A percentile compares a stretch with the other conserved stretches of the same genome.
These are phyloP conservation scores for Nasonia vitripennis DNA, from an alignment of 1,140 invertebrate species.

Conservation along the genomic window DNA sequence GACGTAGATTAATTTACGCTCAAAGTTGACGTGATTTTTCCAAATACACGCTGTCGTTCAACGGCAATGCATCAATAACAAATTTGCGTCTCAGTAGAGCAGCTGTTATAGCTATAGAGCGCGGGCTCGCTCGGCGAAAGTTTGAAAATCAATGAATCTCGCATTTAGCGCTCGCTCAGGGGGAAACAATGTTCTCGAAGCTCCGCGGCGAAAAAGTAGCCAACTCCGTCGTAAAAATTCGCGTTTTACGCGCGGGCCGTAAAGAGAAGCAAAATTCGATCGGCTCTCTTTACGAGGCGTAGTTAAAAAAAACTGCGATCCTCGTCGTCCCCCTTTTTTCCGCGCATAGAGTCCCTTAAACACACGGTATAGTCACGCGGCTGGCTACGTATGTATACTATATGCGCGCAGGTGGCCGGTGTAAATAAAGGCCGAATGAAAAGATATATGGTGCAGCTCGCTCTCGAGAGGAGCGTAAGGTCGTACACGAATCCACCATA, in stretches of 20 bases:
- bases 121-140: background rate
- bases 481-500: constrained; percentile 52
- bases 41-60: too few relatives aligned
- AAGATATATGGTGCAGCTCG: constrained; percentile 28
- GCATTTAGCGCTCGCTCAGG: constrained; percentile 17
- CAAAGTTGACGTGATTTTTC: too few relatives aligned
- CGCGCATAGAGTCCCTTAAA: background rate
- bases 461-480: constrained; percentile 6
- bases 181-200: constrained; percentile 23
- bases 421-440: constrained; percentile 43
- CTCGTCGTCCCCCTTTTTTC: background rate
- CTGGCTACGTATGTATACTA: background rate
- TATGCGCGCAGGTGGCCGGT: background rate
- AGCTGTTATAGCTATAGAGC: background rate
- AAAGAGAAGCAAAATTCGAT: constrained; percentile 25
- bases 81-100: background rate
- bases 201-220: background rate
- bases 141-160: constrained; percentile 21
- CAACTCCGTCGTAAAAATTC: constrained; percentile 14
- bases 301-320: constrained; percentile 9
- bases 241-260: background rate
- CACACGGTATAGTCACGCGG: too few relatives aligned
- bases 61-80: background rate
- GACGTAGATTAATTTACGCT: too few relatives aligned
- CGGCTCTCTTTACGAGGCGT: constrained; percentile 31